Conservation (phyloP, 2,797 vertebrate species). For the Protosalanx chinensis region DNA sequence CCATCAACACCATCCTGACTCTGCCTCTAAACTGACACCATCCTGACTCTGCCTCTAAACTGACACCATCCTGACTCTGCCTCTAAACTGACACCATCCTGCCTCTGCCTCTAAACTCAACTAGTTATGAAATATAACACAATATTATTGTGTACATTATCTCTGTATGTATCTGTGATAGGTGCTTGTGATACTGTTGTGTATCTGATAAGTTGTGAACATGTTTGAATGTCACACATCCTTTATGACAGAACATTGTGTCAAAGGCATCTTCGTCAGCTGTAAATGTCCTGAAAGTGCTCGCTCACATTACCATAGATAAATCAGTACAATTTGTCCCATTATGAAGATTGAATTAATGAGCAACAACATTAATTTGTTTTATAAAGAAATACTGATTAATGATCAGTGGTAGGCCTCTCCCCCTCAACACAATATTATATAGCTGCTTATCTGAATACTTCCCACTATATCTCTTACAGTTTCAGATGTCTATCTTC, state of each 20-base stretch:
- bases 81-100: too few relatives aligned
- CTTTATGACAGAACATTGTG: background rate
- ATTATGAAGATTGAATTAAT: conserved; percentile 48
- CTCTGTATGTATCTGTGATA: too few relatives aligned
- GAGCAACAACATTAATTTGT: conserved; percentile 31
- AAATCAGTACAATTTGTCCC: conserved; percentile 53
- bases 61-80: too few relatives aligned
- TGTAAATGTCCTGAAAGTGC: conserved; percentile 33
- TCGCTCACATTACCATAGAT: conserved; percentile 31
- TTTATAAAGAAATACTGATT: conserved; percentile 44
- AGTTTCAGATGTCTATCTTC: conserved; percentile 15
- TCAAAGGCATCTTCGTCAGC: background rate
- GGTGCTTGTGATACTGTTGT: too few relatives aligned
- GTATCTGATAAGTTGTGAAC: too few relatives aligned
- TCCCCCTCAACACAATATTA: conserved; percentile 42
- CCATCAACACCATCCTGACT: too few relatives aligned
- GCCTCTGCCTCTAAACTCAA: too few relatives aligned
- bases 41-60: too few relatives aligned
- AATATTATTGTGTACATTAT: too few relatives aligned
- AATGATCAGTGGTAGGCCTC: conserved; percentile 40
- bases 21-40: too few relatives aligned
- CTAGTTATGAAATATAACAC: too few relatives aligned
- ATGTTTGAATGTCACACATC: too few relatives aligned
- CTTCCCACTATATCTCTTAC: conserved; percentile 29
- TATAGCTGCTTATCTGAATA: conserved; percentile 35